Base-by-base conservation (phyloP, 2,797 vertebrate genomes). In the Gymnoscopelus microlampas region DNA sequence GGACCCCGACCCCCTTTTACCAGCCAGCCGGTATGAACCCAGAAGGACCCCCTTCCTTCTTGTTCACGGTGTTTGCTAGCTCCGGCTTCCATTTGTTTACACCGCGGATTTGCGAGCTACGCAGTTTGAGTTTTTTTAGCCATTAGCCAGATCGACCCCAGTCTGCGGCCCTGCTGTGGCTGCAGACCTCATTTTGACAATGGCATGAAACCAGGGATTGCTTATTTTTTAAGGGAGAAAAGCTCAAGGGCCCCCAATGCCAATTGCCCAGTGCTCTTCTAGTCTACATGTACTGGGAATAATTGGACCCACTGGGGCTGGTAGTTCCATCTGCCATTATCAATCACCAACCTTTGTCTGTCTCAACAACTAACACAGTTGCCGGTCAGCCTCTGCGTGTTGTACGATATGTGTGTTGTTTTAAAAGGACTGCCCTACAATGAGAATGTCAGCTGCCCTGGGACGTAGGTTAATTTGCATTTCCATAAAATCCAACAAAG, bases 51-150 rank as follows among this genome's bases (percentile, higher is more conserved):
- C 71, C 74, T 86, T 82, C 80, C 84, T 83, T 80, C 85, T 80
- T 70, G 80, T 88, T 81, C 70, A 70, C 60, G 9, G 70, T 60
- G 77, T 56, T 47, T 75, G 73, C 78, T 85, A 83, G 79, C 86
- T 54, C 61, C 63, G 63, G 83, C 84, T 74, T 4, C 58, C 50
- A 87, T 92, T 91, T 93, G 92, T 93, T 93, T 92, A 92, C 91
- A 91, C 91, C 88, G 87, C 89, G 87, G 89, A 91, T 91, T 90
- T 89, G 72, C 76, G 75, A 87, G 88, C 90, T 93, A 91, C 89
- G 90, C 90, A 93, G 82, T 91, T 39, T 91, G 71, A 78, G 83
- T 86, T 90, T 62, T 26, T 88, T 68, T 85, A 92, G 86, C 86
- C 70, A 77, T 87, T 89, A 90, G 87, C 89, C 62, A 61, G 15